Percentiles rank a stretch among this genome's conserved stretches.
These are phyloP conservation scores for Chunga burmeisteri DNA, from an alignment of 2,113 vertebrate species.

Conservation along the genomic window DNA sequence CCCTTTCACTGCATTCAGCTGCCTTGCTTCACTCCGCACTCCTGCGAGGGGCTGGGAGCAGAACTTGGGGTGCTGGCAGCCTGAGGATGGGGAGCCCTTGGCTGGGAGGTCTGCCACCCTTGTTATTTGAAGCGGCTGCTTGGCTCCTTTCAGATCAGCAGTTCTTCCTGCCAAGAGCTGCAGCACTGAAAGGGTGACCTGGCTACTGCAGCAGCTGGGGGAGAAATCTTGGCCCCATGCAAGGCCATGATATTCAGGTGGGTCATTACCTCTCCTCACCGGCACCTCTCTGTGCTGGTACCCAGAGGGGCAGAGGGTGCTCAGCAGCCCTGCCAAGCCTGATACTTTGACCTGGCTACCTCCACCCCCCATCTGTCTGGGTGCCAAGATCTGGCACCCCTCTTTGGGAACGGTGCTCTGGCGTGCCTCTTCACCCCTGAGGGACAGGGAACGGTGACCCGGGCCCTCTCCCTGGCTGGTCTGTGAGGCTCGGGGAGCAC, in stretches of 20 bases:
- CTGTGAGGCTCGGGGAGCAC: background rate
- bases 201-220: background rate
- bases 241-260: background rate
- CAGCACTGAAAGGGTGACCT: background rate
- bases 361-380: fast-evolving
- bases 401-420: background rate
- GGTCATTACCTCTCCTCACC: background rate
- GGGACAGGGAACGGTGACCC: background rate
- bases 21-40: background rate
- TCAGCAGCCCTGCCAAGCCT: background rate
- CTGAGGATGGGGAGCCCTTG: background rate
- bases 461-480: background rate
- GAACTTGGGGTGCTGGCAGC: fast-evolving
- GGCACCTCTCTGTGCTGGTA: background rate
- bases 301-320: background rate
- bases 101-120: background rate
- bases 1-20: background rate
- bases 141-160: background rate
- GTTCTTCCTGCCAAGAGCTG: background rate
- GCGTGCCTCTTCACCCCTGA: background rate
- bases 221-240: background rate
- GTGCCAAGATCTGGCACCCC: background rate
- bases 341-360: background rate
- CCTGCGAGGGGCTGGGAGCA: background rate
- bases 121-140: background rate